phyloP scores from a whole-genome alignment of 2,888 invertebrate genomes.

The Tipula unca region DNA sequence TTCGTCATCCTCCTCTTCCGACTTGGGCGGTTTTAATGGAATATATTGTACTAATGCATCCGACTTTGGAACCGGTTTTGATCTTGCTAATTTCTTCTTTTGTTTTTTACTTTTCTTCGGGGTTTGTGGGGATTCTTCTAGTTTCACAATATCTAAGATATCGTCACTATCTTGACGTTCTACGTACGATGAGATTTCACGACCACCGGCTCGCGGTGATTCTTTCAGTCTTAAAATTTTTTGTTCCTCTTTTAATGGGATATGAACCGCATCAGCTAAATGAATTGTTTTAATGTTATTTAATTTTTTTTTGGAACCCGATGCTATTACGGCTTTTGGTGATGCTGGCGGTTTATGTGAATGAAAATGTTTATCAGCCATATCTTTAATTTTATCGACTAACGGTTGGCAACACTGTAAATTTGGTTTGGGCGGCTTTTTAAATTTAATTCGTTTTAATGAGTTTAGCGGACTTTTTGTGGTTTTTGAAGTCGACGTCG shows the following conservation, averaged over 20 bases:
- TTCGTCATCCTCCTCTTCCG: conserved; percentile 15
- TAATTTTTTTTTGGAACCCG: conserved; percentile 31
- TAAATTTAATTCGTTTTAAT: conserved; percentile 8
- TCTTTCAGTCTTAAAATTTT: conserved; percentile 52
- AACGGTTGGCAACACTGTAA: conserved; percentile 45
- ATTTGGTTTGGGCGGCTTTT: conserved; percentile 36
- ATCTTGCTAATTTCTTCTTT: conserved; percentile 23
- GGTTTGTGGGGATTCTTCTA: conserved; percentile 42
- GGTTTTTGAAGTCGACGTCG: conserved; percentile 48
- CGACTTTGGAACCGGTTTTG: conserved; percentile 32
- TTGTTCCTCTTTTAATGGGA: conserved; percentile 37
- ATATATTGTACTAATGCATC: conserved; percentile 39
- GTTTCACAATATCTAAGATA: conserved; percentile 38
- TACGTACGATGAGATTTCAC: conserved; percentile 41
- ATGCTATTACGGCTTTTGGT: conserved; percentile 30
- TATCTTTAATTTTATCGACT: conserved; percentile 54
- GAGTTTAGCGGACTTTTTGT: conserved; percentile 42
- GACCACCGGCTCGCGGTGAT: conserved; percentile 52
- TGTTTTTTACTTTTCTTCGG: conserved; percentile 31
- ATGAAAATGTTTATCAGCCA: conserved; percentile 53
- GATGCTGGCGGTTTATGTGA: conserved; percentile 28
- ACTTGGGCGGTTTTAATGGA: conserved; percentile 23
- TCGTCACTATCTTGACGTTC: conserved; percentile 43
- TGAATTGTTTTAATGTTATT: conserved; percentile 36
- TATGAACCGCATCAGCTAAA: conserved; percentile 38